A percentile compares a stretch with the other conserved stretches of the same genome.
Evolutionary conservation across 1,140 invertebrate species (phyloP).

Genomic region (Lepidurus apus): DNA sequence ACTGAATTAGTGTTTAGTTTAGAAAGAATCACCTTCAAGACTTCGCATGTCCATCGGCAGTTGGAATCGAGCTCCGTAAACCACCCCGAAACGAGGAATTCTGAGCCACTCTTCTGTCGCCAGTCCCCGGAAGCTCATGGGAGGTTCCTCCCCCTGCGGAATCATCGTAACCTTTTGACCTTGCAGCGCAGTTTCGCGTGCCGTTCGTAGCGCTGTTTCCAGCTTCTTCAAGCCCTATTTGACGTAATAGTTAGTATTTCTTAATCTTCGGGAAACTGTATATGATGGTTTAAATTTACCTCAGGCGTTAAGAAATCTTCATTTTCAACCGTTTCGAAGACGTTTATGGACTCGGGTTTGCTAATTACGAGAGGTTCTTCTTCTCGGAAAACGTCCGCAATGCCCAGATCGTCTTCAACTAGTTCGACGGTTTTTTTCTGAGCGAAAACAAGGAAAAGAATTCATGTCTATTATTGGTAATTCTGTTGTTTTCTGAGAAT

Average conservation of each 20-base stretch:
- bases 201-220: background rate
- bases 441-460: background rate
- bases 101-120: conserved; percentile 4
- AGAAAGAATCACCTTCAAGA: background rate
- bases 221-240: background rate
- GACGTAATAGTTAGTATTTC: too few species aligned
- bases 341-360: background rate
- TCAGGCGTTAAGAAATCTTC: conserved; percentile 3
- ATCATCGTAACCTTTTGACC: background rate
- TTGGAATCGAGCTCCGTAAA: conserved; percentile 32
- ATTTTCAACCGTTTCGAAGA: background rate
- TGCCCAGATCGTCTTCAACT: background rate
- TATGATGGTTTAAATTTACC: background rate
- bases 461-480: background rate
- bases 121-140: background rate
- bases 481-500: background rate
- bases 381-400: background rate
- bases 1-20: background rate
- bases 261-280: too few species aligned
- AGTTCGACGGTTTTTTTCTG: background rate
- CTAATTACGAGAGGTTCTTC: background rate
- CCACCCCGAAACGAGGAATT: conserved; percentile 27
- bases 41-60: conserved; percentile 29
- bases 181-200: background rate
- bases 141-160: background rate